Evolutionary conservation across 2,888 invertebrate genomes (phyloP), one percentile per base, ranked within the genome.

Genomic region (Gari tellinella): DNA sequence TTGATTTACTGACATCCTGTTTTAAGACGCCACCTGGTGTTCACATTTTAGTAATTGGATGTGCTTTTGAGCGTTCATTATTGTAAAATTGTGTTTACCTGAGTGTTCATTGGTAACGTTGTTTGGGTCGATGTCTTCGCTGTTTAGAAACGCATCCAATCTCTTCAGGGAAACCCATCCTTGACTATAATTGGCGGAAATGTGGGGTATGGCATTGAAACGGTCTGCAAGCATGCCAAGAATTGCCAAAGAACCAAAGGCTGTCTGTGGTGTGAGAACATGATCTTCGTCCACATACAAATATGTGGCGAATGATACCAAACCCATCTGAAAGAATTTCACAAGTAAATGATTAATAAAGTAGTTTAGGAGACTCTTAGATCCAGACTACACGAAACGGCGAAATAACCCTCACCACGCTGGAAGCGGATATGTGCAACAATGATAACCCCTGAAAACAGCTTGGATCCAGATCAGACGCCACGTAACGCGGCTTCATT

Each of bases 151-250:
- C 25, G 68, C 73, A 15, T 67, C 60, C 25, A 85, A 56, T 10
- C 85, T 58, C 25, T 67, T 70, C 7, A 82, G n/a, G 0, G 82
- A 84, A 15, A 83, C 84, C n/a, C 21, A 56, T 14, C 55, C 64
- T 46, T 67, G 78, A n/a, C 79, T 53, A 12, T 68, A 60, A 53
- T 80, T 75, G 43, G 89, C 81, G 92, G 98, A 96, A 94, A 98
- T 95, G 95, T 97, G 97, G 91, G 98, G 98, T 93, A 97, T 95
- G 96, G 98, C 96, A 91, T 96, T 96, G 92, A 99, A 94, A 89
- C 99, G 98, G 92, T 98, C 97, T 92, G 88, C 81, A 19, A 92
- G 83, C 49, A 92, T 89, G 72, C 91, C 91, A 78, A 92, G 91
- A 60, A 92, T 75, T 0, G 92, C 87, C 55, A 92, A 85, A 17